phyloP scores from a whole-genome alignment of 2,888 invertebrate species.

The Drosophila barbarae region DNA sequence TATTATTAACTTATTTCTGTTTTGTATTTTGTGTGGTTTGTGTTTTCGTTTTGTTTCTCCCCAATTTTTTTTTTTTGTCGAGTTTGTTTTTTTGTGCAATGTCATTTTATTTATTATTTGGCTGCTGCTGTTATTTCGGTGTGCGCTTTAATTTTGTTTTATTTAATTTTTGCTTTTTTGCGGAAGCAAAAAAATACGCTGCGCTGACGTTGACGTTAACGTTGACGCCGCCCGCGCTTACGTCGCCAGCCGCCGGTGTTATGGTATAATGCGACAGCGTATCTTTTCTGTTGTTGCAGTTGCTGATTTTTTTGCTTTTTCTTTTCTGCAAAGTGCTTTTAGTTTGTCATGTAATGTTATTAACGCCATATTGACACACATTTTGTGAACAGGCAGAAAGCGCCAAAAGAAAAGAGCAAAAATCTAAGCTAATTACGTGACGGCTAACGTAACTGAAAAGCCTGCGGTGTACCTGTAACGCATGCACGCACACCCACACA shows the following conservation, averaged over 20 bases:
- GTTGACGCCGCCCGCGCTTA: conserved; percentile 26
- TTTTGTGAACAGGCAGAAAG: conserved; percentile 38
- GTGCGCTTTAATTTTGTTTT: conserved; percentile 50
- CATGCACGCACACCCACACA: conserved; percentile 4
- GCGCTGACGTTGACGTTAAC: not conserved
- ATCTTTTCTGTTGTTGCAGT: conserved; percentile 21
- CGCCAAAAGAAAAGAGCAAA: conserved; percentile 38
- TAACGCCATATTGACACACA: conserved; percentile 70
- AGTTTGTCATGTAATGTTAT: conserved; percentile 62
- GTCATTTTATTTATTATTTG: conserved; percentile 54
- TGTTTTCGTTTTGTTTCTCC: not conserved
- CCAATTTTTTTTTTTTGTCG: not conserved
- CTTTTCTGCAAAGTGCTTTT: conserved; percentile 51
- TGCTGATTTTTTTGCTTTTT: conserved; percentile 3
- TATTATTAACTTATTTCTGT: conserved; percentile 2
- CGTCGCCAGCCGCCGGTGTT: conserved; percentile 20
- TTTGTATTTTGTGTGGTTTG: not conserved
- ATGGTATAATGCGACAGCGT: conserved; percentile 45
- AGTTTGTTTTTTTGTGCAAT: conserved; percentile 51
- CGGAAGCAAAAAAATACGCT: conserved; percentile 57
- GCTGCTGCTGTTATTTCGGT: conserved; percentile 27
- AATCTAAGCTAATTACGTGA: conserved; percentile 74
- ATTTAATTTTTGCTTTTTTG: conserved; percentile 56
- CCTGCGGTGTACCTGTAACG: conserved; percentile 9
- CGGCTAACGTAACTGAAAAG: conserved; percentile 36